Evolutionary conservation across 2,113 vertebrate species (phyloP).

Genomic region (Piprites chloris): DNA sequence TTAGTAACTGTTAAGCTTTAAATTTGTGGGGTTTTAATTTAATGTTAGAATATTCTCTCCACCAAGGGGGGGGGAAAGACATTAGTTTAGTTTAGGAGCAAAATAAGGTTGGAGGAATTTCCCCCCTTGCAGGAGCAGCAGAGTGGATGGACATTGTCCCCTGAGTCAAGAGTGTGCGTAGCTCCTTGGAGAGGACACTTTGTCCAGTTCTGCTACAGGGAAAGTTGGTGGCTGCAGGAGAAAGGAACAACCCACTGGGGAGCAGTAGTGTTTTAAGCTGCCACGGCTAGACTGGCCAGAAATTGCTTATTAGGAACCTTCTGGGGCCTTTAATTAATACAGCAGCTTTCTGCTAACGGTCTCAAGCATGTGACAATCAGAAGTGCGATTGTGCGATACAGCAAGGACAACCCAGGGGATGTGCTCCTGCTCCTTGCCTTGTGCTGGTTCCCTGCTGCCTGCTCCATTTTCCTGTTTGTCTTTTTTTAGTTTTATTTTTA

Average conservation of each 20-base stretch:
- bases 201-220: not conserved
- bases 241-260: not conserved
- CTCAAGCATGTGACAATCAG: not conserved
- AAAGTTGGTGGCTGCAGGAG: not conserved
- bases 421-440: not conserved
- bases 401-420: not conserved
- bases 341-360: not conserved
- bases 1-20: not conserved
- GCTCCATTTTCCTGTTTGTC: not conserved
- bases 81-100: not conserved
- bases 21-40: not conserved
- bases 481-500: not conserved
- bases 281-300: not conserved
- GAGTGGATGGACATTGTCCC: not conserved
- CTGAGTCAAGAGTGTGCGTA: too few relatives aligned
- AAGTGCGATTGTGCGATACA: not conserved
- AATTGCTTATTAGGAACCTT: conserved; percentile 39
- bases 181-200: not conserved
- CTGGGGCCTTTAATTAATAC: conserved; percentile 32
- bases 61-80: not conserved
- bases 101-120: not conserved
- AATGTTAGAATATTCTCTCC: not conserved
- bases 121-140: not conserved
- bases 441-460: not conserved
- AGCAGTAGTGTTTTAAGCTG: not conserved